A percentile compares a stretch with the other conserved stretches of the same genome.
phyloP scores from a whole-genome alignment of 2,888 invertebrate genomes.

The Autographa pulchrina region DNA sequence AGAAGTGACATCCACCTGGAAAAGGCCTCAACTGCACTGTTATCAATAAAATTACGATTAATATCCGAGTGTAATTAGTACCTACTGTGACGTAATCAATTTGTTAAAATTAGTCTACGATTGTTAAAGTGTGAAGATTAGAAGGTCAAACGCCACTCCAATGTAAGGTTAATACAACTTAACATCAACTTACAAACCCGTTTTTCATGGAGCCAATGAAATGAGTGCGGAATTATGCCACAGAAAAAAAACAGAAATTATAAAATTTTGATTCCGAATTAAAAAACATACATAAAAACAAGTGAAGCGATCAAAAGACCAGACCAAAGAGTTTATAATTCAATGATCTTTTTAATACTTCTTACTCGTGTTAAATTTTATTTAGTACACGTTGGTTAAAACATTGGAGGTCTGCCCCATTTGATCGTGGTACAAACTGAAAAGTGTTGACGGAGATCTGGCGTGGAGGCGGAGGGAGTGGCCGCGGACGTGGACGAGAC shows the following conservation, averaged over 20 bases:
- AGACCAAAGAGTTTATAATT: slow-evolving; percentile 44
- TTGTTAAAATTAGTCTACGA: slow-evolving; percentile 63
- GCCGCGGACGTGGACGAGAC: slow-evolving; percentile 48
- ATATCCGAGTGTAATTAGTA: slow-evolving; percentile 66
- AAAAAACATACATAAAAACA: slow-evolving; percentile 36
- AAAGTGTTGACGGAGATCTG: slow-evolving; percentile 42
- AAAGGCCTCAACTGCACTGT: slow-evolving; percentile 70
- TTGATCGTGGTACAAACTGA: slow-evolving; percentile 59
- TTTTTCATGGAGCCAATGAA: slow-evolving; percentile 65
- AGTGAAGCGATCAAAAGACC: slow-evolving; percentile 63
- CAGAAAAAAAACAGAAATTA: slow-evolving; percentile 64
- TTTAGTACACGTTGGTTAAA: slow-evolving; percentile 14
- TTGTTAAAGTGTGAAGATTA: slow-evolving; percentile 63
- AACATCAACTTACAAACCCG: slow-evolving; percentile 65
- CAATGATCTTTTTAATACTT: neutral
- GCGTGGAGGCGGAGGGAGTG: slow-evolving; percentile 52
- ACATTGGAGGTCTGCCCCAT: slow-evolving; percentile 56
- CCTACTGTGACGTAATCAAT: slow-evolving; percentile 61
- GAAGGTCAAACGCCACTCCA: slow-evolving; percentile 69
- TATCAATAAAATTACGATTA: slow-evolving; percentile 73
- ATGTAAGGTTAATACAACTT: slow-evolving; percentile 58
- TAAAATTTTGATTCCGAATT: slow-evolving; percentile 50
- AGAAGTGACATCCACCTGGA: slow-evolving; percentile 63
- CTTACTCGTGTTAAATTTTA: slow-evolving; percentile 8
- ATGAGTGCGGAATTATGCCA: slow-evolving; percentile 71